phyloP scores from a whole-genome alignment of 1,140 invertebrate genomes.

The Magallana angulata region DNA sequence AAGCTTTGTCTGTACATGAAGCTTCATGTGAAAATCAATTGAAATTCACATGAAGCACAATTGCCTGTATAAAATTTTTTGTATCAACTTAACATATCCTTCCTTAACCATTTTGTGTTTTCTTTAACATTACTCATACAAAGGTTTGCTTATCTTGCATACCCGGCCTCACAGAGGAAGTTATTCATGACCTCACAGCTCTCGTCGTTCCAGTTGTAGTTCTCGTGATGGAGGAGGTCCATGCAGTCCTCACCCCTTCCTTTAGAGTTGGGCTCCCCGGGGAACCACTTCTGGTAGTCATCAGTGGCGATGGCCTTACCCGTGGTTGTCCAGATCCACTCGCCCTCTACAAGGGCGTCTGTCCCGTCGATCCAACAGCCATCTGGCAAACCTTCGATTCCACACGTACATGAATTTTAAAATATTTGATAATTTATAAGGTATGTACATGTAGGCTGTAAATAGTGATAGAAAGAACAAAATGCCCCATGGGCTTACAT shows the following conservation, averaged over 20 bases:
- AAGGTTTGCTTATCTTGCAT: not conserved
- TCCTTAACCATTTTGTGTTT: too few species aligned
- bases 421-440: not conserved
- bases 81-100: too few species aligned
- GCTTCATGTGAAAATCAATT: too few species aligned
- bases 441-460: too few species aligned
- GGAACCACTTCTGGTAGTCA: slow-evolving; percentile 50
- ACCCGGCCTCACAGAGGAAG: slow-evolving; percentile 55
- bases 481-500: too few species aligned
- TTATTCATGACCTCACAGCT: slow-evolving; percentile 47
- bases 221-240: slow-evolving; percentile 53
- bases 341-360: slow-evolving; percentile 51
- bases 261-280: slow-evolving; percentile 50
- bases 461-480: too few species aligned
- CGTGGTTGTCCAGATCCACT: slow-evolving; percentile 51
- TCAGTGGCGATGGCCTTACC: slow-evolving; percentile 32
- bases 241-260: slow-evolving; percentile 53
- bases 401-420: not conserved
- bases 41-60: too few species aligned
- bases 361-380: slow-evolving; percentile 56
- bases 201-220: slow-evolving; percentile 58
- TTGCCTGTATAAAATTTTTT: too few species aligned
- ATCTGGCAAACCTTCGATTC: slow-evolving; percentile 31
- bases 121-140: too few species aligned
- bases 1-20: too few species aligned